Evolutionary conservation across 2,888 invertebrate genomes (phyloP), one percentile per base, ranked within the genome.

Genomic region (Ophion costatus): DNA sequence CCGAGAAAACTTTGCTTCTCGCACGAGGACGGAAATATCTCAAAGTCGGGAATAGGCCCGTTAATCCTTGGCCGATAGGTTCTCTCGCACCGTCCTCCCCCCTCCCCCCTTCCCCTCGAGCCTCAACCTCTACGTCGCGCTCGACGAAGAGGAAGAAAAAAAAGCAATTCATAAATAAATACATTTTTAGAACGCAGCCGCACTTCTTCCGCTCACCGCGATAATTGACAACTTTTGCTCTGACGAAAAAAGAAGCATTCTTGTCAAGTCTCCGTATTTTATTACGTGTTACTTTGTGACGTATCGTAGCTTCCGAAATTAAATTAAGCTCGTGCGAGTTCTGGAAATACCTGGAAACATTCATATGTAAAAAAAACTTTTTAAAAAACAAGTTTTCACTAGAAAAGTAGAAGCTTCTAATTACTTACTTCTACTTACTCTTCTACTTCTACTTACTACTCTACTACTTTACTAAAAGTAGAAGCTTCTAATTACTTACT

Each of bases 41-140:
- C 88, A 82, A 89, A 89, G 88, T 87, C 85, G 79, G 84, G 85
- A 88, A 86, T 86, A 87, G 88, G 88, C 86, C 22, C 73, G 87
- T 86, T 89, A 89, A 88, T 88, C 88, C 87, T 86, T 84, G 77
- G 64, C 73, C 87, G 87, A 87, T 87, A 87, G 76, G 71, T 79
- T 84, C 64, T 42, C 73, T 64, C 56, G 22, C 69, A n/a, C 38
- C n/a, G n/a, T 22, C 22, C 24, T n/a, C 24, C 24, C 22, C 14
- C 20, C 42, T 29, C 20, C 29, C 6, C 22, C 38, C 20, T 29
- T 33, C 22, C 38, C 20, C 33, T 33, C 73, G 57, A 71, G 42
- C 33, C n/a, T 56, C 51, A 38, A 38, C 33, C 7, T 24, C 69
- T 51, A 24, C 45, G 17, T 51, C 51, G 20, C 33, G 33, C 33